Percentiles rank a stretch among this genome's conserved stretches.
Evolutionary conservation across 2,888 invertebrate species (phyloP).

Genomic region (Leptopilina myrica): DNA sequence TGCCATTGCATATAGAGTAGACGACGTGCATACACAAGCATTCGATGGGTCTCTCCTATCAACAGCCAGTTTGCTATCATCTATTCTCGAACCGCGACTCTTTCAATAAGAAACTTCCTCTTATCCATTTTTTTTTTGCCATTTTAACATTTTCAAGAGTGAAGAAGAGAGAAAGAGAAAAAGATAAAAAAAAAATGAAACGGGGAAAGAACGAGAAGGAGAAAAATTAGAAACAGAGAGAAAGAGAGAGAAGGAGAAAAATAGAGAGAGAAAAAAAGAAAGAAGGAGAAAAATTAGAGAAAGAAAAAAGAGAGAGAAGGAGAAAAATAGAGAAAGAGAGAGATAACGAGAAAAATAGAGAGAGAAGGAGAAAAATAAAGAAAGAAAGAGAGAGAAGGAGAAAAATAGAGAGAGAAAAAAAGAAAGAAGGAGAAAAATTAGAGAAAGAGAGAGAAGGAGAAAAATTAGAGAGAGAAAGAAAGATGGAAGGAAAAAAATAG

Average conservation of each 20-base stretch:
- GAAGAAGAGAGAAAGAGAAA: conserved; percentile 19
- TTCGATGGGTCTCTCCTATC: conserved; percentile 57
- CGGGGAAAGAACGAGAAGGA: not conserved
- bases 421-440: too few relatives aligned
- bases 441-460: too few relatives aligned
- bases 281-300: too few relatives aligned
- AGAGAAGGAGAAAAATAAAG: conserved; percentile 1
- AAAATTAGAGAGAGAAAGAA: too few relatives aligned
- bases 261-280: too few relatives aligned
- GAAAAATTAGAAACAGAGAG: too few relatives aligned
- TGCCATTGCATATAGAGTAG: conserved; percentile 50
- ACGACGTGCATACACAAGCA: conserved; percentile 54
- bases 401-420: too few relatives aligned
- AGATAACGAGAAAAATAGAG: too few relatives aligned
- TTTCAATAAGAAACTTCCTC: conserved; percentile 17
- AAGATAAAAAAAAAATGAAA: conserved; percentile 7
- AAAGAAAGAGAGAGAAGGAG: not conserved
- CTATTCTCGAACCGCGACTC: conserved; percentile 47
- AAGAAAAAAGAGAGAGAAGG: not conserved
- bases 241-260: too few relatives aligned
- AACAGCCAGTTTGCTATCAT: conserved; percentile 46
- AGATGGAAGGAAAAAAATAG: too few relatives aligned
- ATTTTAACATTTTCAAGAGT: conserved; percentile 34
- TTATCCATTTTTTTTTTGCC: conserved; percentile 21
- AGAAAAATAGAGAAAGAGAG: too few relatives aligned